A percentile compares a stretch with the other conserved stretches of the same genome.
Evolutionary conservation across 2,888 invertebrate genomes (phyloP).

Genomic region (Netelia virgata): DNA sequence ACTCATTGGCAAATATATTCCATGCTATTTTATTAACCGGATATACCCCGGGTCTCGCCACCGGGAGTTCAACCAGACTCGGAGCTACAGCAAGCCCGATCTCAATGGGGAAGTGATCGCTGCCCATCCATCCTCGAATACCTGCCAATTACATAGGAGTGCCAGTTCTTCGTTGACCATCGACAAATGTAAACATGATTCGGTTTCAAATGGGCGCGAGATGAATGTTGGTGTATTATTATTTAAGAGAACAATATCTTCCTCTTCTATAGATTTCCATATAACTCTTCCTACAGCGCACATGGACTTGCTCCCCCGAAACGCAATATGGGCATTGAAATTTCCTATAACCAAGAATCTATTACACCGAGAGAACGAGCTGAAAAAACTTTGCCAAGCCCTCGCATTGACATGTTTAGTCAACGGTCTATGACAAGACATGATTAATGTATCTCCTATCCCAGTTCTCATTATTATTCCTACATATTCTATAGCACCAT

Average conservation of each 20-base stretch:
- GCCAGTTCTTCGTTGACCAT: not conserved
- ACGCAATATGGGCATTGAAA: conserved; percentile 22
- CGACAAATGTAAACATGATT: conserved; percentile 18
- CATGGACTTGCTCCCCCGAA: conserved; percentile 1
- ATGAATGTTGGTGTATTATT: conserved; percentile 3
- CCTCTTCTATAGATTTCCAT: not conserved
- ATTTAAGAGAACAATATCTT: conserved; percentile 10
- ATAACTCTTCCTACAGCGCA: conserved; percentile 9
- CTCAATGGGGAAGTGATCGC: conserved; percentile 44
- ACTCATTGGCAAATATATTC: not conserved
- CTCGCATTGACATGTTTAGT: not conserved
- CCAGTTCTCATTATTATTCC: not conserved
- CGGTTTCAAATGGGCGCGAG: conserved; percentile 29
- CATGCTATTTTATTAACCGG: conserved; percentile 28
- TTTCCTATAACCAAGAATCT: conserved; percentile 17
- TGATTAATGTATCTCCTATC: not conserved
- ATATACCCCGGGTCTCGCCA: conserved; percentile 14
- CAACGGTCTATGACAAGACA: conserved; percentile 21
- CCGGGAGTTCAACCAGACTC: not conserved
- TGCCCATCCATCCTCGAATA: conserved; percentile 44
- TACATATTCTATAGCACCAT: not conserved
- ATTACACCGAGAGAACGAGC: not conserved
- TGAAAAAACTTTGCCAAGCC: not conserved
- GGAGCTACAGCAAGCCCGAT: conserved; percentile 2
- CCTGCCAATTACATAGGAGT: conserved; percentile 28